Evolutionary conservation across 2,797 vertebrate genomes (phyloP).

Genomic region (Neosalanx taihuensis): DNA sequence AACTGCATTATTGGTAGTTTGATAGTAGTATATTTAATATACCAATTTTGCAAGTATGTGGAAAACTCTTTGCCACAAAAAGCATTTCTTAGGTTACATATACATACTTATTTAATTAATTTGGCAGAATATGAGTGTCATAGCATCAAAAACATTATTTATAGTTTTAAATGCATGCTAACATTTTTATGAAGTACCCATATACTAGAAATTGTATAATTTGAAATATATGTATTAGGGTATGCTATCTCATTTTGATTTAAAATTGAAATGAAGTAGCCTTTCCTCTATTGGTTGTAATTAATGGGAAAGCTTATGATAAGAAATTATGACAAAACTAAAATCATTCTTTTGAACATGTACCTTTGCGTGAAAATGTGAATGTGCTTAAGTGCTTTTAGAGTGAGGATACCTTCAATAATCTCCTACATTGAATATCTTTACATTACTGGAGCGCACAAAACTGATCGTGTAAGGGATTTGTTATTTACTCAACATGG

Average conservation of each 20-base stretch:
- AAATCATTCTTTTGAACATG: neutral
- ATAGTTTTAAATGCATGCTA: conserved; percentile 7
- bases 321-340: neutral
- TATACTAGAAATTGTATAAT: neutral
- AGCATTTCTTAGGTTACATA: too few relatives aligned
- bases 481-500: neutral
- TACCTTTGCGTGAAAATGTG: neutral
- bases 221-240: neutral
- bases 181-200: neutral
- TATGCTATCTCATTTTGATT: neutral
- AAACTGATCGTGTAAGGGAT: neutral
- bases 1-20: neutral
- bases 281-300: neutral
- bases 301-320: too few relatives aligned
- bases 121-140: neutral
- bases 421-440: neutral
- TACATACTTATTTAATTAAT: neutral
- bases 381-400: neutral
- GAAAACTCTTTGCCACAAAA: neutral
- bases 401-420: neutral
- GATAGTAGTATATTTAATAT: neutral
- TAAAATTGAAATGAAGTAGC: neutral
- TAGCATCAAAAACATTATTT: neutral
- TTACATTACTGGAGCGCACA: neutral
- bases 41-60: neutral